Evolutionary conservation across 30 jellyfish, hydroid and myxozoan genomes (phyloP).

Genomic region (Turritopsis dohrnii): DNA sequence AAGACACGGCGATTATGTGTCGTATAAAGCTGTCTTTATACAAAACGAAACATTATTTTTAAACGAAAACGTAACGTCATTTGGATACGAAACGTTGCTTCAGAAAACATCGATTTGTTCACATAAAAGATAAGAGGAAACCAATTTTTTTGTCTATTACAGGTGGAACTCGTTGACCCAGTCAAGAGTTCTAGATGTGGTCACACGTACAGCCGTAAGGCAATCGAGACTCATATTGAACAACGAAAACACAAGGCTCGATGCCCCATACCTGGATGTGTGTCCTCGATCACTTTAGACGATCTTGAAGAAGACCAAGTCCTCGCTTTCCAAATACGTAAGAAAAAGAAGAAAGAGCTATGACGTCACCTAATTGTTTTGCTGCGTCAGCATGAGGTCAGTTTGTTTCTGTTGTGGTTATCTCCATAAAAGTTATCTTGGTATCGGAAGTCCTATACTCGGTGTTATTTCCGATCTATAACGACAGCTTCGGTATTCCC

Average conservation of each 20-base stretch:
- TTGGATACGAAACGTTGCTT: too few species aligned
- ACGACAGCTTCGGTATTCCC: too few species aligned
- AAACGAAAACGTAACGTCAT: background rate
- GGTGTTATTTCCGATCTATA: too few species aligned
- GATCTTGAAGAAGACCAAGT: conserved; percentile 46
- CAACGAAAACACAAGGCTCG: conserved; percentile 43
- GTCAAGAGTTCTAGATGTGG: conserved; percentile 52
- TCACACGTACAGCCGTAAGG: conserved; percentile 50
- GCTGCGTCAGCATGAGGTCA: background rate
- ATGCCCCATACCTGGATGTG: conserved; percentile 78
- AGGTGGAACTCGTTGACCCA: conserved; percentile 70
- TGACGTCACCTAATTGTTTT: background rate
- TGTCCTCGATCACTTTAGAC: conserved; percentile 15
- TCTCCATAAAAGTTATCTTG: too few species aligned
- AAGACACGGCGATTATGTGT: too few species aligned
- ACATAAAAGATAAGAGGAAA: background rate
- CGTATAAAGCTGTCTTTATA: too few species aligned
- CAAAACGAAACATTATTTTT: too few species aligned
- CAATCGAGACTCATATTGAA: conserved; percentile 51
- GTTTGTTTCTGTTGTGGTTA: too few species aligned
- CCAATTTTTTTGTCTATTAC: background rate
- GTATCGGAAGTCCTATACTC: too few species aligned
- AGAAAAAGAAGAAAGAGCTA: background rate
- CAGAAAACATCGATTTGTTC: too few species aligned
- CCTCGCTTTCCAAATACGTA: conserved; percentile 37